A percentile compares a stretch with the other conserved stretches of the same genome.
These are phyloP conservation scores for Rhineura floridana DNA, from an alignment of 2,113 vertebrate species.

Conservation along the genomic window DNA sequence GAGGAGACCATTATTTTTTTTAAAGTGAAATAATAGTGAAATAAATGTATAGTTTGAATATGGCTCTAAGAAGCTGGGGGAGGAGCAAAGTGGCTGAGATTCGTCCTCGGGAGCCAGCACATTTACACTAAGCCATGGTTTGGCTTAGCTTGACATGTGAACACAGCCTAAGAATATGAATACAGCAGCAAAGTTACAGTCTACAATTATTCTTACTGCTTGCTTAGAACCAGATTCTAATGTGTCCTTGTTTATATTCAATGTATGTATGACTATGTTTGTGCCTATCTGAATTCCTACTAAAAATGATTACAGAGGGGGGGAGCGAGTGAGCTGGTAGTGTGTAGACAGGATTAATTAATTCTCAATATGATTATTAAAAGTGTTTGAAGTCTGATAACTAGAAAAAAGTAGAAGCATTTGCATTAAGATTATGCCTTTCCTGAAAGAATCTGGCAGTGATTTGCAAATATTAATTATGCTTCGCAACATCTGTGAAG, in stretches of 20 bases:
- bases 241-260: neutral
- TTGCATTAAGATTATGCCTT: slow-evolving; percentile 5
- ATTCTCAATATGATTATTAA: slow-evolving; percentile 16
- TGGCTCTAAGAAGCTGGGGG: no score
- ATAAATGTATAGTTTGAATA: no score
- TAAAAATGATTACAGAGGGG: neutral
- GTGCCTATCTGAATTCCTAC: neutral
- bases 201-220: neutral
- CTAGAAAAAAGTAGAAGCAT: neutral
- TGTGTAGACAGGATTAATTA: neutral
- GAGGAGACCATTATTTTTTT: no score
- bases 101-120: no score
- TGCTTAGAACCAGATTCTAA: neutral
- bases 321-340: neutral
- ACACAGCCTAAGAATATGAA: no score
- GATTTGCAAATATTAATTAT: slow-evolving; percentile 15
- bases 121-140: no score
- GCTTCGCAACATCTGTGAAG: neutral
- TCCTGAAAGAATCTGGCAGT: neutral
- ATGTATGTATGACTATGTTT: neutral
- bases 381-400: neutral
- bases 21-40: no score
- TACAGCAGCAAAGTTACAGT: neutral
- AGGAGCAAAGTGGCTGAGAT: no score
- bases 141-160: no score